These are phyloP conservation scores for Macrosiphum euphorbiae DNA, from an alignment of 2,888 invertebrate species.

Conservation along the genomic window DNA sequence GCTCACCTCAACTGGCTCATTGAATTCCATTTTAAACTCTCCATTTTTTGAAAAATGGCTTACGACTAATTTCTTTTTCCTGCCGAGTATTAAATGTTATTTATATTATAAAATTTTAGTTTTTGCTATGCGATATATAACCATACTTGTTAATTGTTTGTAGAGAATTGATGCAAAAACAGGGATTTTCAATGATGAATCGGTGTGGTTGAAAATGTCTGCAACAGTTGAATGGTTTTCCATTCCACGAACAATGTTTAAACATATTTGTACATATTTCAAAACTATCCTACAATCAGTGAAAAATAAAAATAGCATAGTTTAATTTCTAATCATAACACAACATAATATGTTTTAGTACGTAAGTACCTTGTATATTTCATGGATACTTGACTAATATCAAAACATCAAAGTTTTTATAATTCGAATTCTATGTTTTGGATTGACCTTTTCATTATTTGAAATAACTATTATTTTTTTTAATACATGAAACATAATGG, in stretches of 20 bases:
- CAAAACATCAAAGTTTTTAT: neutral
- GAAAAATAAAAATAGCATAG: neutral
- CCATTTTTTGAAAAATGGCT: conserved; percentile 48
- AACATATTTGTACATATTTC: conserved; percentile 19
- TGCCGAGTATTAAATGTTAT: neutral
- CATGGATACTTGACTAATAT: neutral
- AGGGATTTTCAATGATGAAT: neutral
- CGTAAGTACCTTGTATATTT: neutral
- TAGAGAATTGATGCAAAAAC: conserved; percentile 52
- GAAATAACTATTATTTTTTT: neutral
- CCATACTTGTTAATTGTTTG: conserved; percentile 49
- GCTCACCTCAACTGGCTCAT: conserved; percentile 7
- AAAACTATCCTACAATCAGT: neutral
- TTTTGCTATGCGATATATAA: neutral
- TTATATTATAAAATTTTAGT: neutral
- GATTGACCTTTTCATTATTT: neutral
- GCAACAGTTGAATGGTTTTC: conserved; percentile 46
- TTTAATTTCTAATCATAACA: neutral
- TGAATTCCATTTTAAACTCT: conserved; percentile 41
- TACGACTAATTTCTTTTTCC: conserved; percentile 35
- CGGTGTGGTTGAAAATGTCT: conserved; percentile 57
- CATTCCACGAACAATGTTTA: conserved; percentile 54
- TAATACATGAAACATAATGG: neutral
- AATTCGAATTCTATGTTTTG: neutral
- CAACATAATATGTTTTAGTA: neutral